A percentile compares a stretch with the other conserved stretches of the same genome.
Conservation (phyloP, 2,888 invertebrate genomes). For the Cryptocephalus primarius region DNA sequence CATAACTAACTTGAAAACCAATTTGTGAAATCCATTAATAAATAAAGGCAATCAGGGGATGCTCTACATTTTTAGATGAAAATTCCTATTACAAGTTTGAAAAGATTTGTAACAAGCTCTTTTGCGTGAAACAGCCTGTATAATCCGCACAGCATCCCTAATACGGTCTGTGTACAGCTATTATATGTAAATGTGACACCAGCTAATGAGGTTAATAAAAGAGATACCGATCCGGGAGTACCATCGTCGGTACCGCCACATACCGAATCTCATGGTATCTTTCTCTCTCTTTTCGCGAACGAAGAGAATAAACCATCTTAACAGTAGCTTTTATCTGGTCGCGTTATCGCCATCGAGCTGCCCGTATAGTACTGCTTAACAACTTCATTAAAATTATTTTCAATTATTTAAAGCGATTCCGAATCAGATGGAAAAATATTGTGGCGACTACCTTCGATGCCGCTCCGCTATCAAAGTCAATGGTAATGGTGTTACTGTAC, state of each 20-base stretch:
- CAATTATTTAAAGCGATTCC: constrained; percentile 9
- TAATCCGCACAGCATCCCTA: constrained; percentile 7
- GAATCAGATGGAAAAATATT: neutral
- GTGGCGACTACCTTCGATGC: neutral
- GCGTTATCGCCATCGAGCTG: constrained; percentile 11
- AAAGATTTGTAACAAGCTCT: no score
- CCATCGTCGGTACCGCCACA: constrained; percentile 10
- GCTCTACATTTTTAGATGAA: no score
- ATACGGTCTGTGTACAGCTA: constrained; percentile 18
- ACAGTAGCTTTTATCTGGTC: constrained; percentile 14
- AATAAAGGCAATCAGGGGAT: no score
- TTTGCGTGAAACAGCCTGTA: no score
- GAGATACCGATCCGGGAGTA: constrained; percentile 23
- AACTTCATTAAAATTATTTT: constrained; percentile 21
- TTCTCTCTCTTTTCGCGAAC: neutral
- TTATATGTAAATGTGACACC: constrained; percentile 31
- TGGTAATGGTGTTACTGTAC: no score
- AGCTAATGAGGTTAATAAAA: constrained; percentile 27
- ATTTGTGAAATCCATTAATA: no score
- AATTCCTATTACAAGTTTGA: no score
- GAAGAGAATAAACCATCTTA: constrained; percentile 16
- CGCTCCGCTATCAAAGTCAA: neutral
- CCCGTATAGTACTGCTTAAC: constrained; percentile 11
- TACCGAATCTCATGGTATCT: constrained; percentile 12
- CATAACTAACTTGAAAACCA: no score